Conservation (phyloP, 2,113 vertebrate genomes). For the Ramphastos sulfuratus region DNA sequence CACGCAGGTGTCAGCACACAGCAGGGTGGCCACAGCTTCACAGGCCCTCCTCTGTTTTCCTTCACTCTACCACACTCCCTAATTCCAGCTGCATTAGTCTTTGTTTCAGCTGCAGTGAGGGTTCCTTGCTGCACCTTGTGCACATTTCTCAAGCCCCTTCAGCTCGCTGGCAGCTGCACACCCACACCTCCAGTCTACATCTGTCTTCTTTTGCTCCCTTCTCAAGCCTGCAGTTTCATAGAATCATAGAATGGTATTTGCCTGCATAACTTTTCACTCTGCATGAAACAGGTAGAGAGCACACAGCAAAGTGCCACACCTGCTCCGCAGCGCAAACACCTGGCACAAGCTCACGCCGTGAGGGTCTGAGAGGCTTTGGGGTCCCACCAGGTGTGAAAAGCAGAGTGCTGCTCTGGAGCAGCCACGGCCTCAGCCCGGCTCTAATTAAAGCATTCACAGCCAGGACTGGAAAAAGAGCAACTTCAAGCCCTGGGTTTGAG, state of each 20-base stretch:
- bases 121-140: conserved; percentile 37
- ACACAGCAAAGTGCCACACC: conserved; percentile 52
- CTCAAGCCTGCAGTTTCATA: conserved; percentile 78
- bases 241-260: too few species aligned
- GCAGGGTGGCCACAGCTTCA: background rate
- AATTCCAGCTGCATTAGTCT: conserved; percentile 29
- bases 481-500: background rate
- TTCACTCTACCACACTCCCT: conserved; percentile 13
- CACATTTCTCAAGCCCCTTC: conserved; percentile 40
- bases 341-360: conserved; percentile 77
- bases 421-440: conserved; percentile 50
- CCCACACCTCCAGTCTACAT: conserved; percentile 62
- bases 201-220: conserved; percentile 73
- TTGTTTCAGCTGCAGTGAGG: background rate
- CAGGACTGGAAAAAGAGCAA: background rate
- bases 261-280: conserved; percentile 82
- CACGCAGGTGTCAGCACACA: background rate
- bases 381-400: conserved; percentile 71
- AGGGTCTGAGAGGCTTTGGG: conserved; percentile 65
- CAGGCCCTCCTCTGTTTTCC: background rate
- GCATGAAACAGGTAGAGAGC: conserved; percentile 74
- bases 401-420: conserved; percentile 48
- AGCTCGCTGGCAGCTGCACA: conserved; percentile 64
- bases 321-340: conserved; percentile 69
- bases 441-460: conserved; percentile 55